Base-by-base conservation (phyloP, 2,113 vertebrate genomes). In the Geococcyx californianus region DNA sequence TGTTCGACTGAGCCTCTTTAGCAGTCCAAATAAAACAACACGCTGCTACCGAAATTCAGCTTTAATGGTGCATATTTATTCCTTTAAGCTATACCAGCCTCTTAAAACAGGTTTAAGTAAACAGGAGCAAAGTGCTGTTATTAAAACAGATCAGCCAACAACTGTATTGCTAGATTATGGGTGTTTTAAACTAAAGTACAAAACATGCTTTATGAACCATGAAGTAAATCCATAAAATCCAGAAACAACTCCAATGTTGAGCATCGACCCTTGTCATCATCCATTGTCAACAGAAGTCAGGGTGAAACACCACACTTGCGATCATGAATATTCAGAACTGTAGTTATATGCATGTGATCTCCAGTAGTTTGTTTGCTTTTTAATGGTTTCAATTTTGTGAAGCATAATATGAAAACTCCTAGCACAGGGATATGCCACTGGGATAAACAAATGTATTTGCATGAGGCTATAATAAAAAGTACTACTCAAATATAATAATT, bases 401-500 rank as follows among this genome's bases (percentile, higher is more conserved):
- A 89, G 47, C 52, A 63, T 58, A 67, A 38, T 70, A 78, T 47
- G 56, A 86, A 92, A 74, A 45, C 23, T 70, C 72, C 29, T 56
- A 95, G 33, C 56, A 81, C 7, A 75, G 24, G 51, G 44, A 87
- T 64, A 24, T 52, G 44, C 51, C 59, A 52, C 47, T 81, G 84
- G 52, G 38, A 93, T 84, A 94, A 95, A 90, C n/a, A 96, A 87
- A 84, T 59, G 18, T 76, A 90, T 88, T 62, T 90, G 19, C 51
- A 70, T 83, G 44, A 89, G 25, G 38, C 7, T 49, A 14, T 55
- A 93, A 84, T 67, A 96, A 96, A 72, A 91, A 95, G 13, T 31
- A 73, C 33, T 84, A 40, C 81, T 94, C 17, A 88, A 95, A 92
- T 76, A 89, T 59, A 95, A 60, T 81, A 93, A 94, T 58, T 90